Evolutionary conservation across 2,888 invertebrate species (phyloP), one percentile per base, ranked within the genome.

Genomic region (Seira sanloemensis): DNA sequence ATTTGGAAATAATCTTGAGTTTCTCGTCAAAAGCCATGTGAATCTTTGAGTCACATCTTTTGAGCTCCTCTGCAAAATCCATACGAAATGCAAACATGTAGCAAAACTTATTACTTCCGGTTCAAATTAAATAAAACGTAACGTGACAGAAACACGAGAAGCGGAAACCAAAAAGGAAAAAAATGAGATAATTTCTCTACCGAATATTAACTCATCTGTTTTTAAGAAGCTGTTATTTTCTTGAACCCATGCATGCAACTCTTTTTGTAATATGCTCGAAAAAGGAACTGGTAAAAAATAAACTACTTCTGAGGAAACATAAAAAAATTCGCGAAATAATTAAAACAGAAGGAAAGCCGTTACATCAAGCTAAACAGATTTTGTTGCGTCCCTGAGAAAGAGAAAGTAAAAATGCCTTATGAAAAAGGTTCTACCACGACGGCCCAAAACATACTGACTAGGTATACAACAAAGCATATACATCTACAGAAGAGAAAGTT

Each of bases 1-100:
- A 93, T 91, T 95, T 95, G 86, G 95, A 95, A 88, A 96, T 94
- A 86, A 96, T 92, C 88, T 93, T 93, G 90, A 95, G 94, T 90
- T 96, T 95, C 90, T 96, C 95, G 81, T 93, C 92, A 88, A 96
- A 91, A 67, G 94, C 94, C 90, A 93, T 93, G 86, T 94, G 93
- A 85, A 96, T 94, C 87, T 94, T 92, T 89, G 94, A 94, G 90
- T 96, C 95, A 90, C 95, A 94, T 85, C 95, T 93, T 87, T 94
- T 93, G 86, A 96, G 92, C 91, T 94, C 93, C 91, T 96, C 96
- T 95, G 91, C 68, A 91, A 91, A 88, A 75, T 74, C 9, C 5
- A 50, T 50, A n/a, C 16, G n/a, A 50, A 50, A 50, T 50, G 2
- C n/a, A n/a, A n/a, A n/a, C n/a, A n/a, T 62, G 37, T 71, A 71